A percentile compares a stretch with the other conserved stretches of the same genome.
phyloP scores from a whole-genome alignment of 2,797 vertebrate species.

The Centroberyx gerrardi region DNA sequence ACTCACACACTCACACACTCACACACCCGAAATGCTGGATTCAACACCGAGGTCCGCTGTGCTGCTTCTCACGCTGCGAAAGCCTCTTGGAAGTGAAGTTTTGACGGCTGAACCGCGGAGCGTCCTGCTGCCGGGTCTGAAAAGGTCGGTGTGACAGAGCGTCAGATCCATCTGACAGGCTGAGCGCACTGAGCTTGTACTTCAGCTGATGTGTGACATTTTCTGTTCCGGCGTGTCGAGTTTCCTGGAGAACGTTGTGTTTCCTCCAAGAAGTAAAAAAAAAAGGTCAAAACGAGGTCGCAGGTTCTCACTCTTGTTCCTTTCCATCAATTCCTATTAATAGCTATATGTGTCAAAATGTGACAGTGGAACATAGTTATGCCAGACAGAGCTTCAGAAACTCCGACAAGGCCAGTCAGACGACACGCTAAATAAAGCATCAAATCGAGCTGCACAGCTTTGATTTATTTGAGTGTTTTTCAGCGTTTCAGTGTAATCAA shows the following conservation, averaged over 20 bases:
- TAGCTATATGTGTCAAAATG: background rate
- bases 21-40: too few species aligned
- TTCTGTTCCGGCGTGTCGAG: background rate
- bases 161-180: slow-evolving; percentile 28
- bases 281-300: background rate
- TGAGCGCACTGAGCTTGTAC: background rate
- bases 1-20: too few species aligned
- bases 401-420: background rate
- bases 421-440: too few species aligned
- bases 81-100: too few species aligned
- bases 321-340: background rate
- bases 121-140: background rate
- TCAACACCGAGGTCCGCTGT: too few species aligned
- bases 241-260: background rate
- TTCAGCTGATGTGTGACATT: slow-evolving; percentile 9
- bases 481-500: background rate
- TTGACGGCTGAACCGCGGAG: background rate
- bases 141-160: slow-evolving; percentile 18
- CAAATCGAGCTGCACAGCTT: too few species aligned
- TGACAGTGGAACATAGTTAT: background rate
- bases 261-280: background rate
- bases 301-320: background rate
- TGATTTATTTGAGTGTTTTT: too few species aligned
- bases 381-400: too few species aligned
- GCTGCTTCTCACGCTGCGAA: too few species aligned